phyloP scores from a whole-genome alignment of 2,113 vertebrate species.

The Misgurnus anguillicaudatus region DNA sequence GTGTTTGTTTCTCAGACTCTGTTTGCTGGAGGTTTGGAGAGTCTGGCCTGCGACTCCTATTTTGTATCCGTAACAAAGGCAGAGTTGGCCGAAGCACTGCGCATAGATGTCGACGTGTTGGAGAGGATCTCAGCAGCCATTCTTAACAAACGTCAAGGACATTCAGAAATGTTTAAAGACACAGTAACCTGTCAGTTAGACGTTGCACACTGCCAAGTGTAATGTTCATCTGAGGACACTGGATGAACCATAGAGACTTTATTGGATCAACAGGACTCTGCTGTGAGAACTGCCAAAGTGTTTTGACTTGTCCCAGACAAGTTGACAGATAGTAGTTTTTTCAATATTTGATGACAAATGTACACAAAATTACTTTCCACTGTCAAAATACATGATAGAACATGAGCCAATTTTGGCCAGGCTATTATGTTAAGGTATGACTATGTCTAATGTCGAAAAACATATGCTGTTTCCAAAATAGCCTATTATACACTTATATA shows the following conservation, averaged over 20 bases:
- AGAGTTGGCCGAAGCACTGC: slow-evolving; percentile 71
- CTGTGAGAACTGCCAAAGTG: background rate
- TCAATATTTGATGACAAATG: background rate
- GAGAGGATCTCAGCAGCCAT: slow-evolving; percentile 68
- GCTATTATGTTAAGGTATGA: no score
- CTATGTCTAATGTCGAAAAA: no score
- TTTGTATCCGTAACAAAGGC: slow-evolving; percentile 68
- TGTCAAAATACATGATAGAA: no score
- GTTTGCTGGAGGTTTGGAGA: slow-evolving; percentile 63
- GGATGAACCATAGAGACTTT: background rate
- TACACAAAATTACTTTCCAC: background rate
- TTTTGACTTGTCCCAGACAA: background rate
- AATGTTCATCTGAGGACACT: background rate
- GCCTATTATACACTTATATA: no score
- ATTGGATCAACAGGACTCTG: background rate
- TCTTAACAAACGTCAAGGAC: slow-evolving; percentile 57
- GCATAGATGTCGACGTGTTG: slow-evolving; percentile 63
- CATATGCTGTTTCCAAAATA: no score
- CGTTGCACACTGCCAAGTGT: background rate
- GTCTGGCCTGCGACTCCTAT: slow-evolving; percentile 63
- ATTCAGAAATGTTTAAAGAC: background rate
- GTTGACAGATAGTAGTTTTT: background rate
- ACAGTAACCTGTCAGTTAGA: background rate
- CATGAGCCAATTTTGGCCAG: no score
- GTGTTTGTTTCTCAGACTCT: slow-evolving; percentile 67